Evolutionary conservation across 2,113 vertebrate genomes (phyloP).

Genomic region (Toxotes chatareus): DNA sequence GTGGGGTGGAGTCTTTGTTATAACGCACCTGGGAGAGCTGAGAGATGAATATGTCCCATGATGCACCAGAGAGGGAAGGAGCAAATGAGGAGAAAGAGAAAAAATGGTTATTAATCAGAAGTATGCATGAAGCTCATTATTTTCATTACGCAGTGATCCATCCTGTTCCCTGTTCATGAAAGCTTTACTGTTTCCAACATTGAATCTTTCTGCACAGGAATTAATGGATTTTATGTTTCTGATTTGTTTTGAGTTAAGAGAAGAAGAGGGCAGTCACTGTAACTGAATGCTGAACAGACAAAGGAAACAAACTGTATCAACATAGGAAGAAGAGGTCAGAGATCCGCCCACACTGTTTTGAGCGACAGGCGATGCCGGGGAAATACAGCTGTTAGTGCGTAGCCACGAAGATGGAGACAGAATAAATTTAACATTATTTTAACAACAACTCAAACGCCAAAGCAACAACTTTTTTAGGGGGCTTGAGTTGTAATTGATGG

Average conservation of each 20-base stretch:
- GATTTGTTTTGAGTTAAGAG: slow-evolving; percentile 2
- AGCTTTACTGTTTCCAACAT: slow-evolving; percentile 7
- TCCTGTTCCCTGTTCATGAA: background rate
- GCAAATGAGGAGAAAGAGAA: slow-evolving; percentile 6
- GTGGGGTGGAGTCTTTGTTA: slow-evolving; percentile 7
- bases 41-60: slow-evolving; percentile 44
- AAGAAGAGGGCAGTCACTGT: background rate
- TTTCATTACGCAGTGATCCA: background rate
- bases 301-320: slow-evolving; percentile 12
- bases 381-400: background rate
- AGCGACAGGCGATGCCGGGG: slow-evolving; percentile 6
- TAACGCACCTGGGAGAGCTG: slow-evolving; percentile 82
- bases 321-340: background rate
- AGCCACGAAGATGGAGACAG: background rate
- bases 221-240: background rate
- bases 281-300: slow-evolving; percentile 9
- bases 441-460: background rate
- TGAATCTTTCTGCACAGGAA: background rate
- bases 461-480: slow-evolving; percentile 1
- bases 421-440: background rate
- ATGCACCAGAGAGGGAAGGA: slow-evolving; percentile 37
- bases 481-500: slow-evolving; percentile 11
- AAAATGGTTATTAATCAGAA: slow-evolving; percentile 3
- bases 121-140: background rate
- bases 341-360: background rate